Evolutionary conservation across 2,797 vertebrate species (phyloP).

Genomic region (Novumbra hubbsi): DNA sequence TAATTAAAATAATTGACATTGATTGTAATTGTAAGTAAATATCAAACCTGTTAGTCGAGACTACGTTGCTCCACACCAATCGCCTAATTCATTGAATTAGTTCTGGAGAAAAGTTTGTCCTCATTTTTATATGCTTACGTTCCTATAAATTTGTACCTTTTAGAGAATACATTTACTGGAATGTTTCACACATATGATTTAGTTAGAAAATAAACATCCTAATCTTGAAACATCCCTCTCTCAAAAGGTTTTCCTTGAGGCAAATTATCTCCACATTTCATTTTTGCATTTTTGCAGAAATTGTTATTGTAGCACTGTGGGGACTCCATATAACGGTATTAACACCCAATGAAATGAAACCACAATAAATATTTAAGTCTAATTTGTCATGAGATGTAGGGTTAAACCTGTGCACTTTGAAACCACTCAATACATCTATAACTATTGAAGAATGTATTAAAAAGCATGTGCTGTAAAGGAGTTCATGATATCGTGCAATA

Average conservation of each 20-base stretch:
- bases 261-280: neutral
- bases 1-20: neutral
- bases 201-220: neutral
- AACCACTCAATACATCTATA: conserved; percentile 17
- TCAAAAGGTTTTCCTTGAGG: neutral
- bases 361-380: neutral
- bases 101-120: neutral
- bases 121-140: neutral
- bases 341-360: neutral
- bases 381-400: conserved; percentile 18
- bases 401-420: conserved; percentile 24
- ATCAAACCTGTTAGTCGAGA: neutral
- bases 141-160: neutral
- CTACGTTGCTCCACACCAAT: neutral
- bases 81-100: neutral
- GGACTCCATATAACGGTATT: neutral
- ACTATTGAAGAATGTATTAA: conserved; percentile 13
- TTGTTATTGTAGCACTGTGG: neutral
- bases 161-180: neutral
- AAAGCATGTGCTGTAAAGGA: conserved; percentile 15
- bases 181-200: neutral
- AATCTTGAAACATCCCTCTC: neutral
- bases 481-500: conserved; percentile 29
- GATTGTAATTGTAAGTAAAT: neutral
- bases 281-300: neutral